These are phyloP conservation scores for Endotricha flammealis DNA, from an alignment of 2,888 invertebrate genomes.

Conservation along the genomic window DNA sequence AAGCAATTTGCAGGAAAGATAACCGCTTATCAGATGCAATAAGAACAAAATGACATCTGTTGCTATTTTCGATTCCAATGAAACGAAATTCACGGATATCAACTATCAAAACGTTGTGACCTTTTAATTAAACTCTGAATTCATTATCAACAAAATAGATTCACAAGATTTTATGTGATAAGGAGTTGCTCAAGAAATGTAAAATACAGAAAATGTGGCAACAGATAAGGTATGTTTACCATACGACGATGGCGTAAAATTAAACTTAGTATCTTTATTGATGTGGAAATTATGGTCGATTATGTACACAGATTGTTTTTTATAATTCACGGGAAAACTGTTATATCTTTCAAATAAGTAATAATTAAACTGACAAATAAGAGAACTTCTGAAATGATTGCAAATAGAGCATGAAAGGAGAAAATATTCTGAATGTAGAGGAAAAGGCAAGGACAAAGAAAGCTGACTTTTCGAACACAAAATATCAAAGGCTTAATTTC, in stretches of 20 bases:
- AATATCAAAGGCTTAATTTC: too few species aligned
- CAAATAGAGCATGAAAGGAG: too few species aligned
- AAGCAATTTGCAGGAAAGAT: too few species aligned
- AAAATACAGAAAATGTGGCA: slow-evolving; percentile 2
- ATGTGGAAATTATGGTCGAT: background rate
- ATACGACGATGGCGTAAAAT: slow-evolving; percentile 5
- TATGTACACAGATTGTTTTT: background rate
- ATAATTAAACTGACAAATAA: too few species aligned
- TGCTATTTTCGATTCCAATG: slow-evolving; percentile 1
- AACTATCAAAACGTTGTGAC: slow-evolving; percentile 13
- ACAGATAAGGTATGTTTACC: slow-evolving; percentile 1
- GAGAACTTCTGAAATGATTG: too few species aligned
- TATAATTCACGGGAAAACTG: background rate
- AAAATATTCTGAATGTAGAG: too few species aligned
- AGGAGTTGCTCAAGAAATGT: background rate
- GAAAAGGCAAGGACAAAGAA: too few species aligned
- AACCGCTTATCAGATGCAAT: background rate
- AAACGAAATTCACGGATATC: slow-evolving; percentile 15
- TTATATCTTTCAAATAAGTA: background rate
- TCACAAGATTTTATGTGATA: background rate
- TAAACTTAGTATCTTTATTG: slow-evolving; percentile 1
- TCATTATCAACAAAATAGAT: background rate
- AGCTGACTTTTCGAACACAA: too few species aligned
- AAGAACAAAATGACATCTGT: background rate
- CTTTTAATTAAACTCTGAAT: slow-evolving; percentile 10